phyloP scores from a whole-genome alignment of 2,113 vertebrate species.

The Girardinichthys multiradiatus region DNA sequence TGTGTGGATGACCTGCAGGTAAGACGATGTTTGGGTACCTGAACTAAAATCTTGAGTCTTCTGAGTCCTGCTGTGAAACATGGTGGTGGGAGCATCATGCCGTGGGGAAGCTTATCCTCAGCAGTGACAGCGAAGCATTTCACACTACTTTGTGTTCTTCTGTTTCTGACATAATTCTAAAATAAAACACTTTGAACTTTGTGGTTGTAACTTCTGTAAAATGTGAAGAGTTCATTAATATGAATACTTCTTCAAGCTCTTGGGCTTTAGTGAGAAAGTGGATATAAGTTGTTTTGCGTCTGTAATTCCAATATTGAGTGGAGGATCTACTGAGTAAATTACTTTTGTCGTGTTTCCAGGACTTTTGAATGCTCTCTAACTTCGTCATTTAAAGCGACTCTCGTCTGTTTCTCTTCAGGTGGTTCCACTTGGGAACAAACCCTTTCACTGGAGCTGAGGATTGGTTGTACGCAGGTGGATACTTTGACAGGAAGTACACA shows the following conservation, averaged over 20 bases:
- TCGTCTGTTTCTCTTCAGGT: constrained; percentile 76
- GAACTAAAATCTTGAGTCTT: constrained; percentile 40
- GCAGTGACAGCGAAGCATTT: too few species aligned
- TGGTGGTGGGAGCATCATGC: too few species aligned
- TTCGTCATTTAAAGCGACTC: not conserved
- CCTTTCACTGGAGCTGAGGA: constrained; percentile 88
- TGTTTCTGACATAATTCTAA: too few species aligned
- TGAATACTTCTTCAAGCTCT: not conserved
- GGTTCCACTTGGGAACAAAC: constrained; percentile 90
- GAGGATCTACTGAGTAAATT: too few species aligned
- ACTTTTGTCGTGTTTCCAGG: not conserved
- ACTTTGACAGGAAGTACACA: constrained; percentile 94
- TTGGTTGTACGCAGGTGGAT: constrained; percentile 92
- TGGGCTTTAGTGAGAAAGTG: not conserved
- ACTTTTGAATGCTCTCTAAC: not conserved
- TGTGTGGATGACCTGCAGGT: constrained; percentile 31
- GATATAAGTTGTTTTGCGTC: too few species aligned
- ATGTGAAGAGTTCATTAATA: too few species aligned
- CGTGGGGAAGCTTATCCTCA: too few species aligned
- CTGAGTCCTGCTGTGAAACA: not conserved
- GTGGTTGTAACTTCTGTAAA: too few species aligned
- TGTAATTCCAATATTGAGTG: too few species aligned
- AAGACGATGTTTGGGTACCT: too few species aligned
- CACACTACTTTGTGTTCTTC: too few species aligned
- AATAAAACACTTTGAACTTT: too few species aligned